phyloP scores from a whole-genome alignment of 2,113 vertebrate genomes.

The Heptranchias perlo region DNA sequence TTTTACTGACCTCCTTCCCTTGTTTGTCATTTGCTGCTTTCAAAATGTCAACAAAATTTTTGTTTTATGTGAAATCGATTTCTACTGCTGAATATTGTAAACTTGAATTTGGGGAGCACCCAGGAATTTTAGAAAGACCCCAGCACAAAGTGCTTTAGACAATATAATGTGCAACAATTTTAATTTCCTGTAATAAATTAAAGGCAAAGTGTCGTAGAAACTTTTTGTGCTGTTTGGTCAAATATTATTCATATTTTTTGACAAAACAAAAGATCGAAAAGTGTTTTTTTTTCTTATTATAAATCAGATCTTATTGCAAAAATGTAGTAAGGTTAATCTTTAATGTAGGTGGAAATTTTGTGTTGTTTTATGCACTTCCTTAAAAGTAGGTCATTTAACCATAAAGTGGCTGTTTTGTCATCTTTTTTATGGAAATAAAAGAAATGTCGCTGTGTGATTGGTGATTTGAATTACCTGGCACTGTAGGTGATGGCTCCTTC shows the following conservation, averaged over 20 bases:
- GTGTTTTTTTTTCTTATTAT: background rate
- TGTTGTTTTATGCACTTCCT: background rate
- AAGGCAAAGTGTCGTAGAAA: background rate
- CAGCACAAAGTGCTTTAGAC: background rate
- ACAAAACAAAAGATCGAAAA: background rate
- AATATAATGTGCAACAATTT: background rate
- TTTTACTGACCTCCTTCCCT: background rate
- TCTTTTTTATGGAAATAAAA: background rate
- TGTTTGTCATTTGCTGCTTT: background rate
- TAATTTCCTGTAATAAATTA: background rate
- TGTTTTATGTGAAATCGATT: background rate
- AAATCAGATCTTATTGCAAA: background rate
- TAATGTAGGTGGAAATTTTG: background rate
- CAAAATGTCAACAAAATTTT: background rate
- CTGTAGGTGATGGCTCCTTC: background rate
- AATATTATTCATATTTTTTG: background rate
- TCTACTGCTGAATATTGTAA: background rate
- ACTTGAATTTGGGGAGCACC: background rate
- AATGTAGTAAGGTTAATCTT: background rate
- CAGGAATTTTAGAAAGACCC: background rate
- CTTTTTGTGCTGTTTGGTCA: background rate
- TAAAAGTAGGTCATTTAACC: background rate
- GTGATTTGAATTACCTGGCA: background rate
- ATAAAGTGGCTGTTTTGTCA: background rate
- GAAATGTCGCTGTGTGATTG: background rate